Percentiles rank a stretch among this genome's conserved stretches.
Evolutionary conservation across 2,888 invertebrate genomes (phyloP).

Genomic region (Strigamia maritima): DNA sequence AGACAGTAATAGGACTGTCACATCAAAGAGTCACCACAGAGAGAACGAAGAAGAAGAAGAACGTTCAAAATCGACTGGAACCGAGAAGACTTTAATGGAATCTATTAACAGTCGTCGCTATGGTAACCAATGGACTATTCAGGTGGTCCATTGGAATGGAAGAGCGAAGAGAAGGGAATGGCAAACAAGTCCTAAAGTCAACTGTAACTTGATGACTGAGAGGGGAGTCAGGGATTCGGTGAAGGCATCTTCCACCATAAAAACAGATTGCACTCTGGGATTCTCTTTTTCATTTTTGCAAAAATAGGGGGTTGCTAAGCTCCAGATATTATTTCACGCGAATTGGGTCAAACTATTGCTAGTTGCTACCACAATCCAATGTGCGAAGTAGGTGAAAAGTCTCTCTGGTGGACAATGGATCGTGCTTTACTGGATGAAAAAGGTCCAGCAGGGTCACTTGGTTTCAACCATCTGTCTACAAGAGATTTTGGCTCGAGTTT

Average conservation of each 20-base stretch:
- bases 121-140: constrained; percentile 23
- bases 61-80: constrained; percentile 13
- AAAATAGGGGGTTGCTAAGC: not conserved
- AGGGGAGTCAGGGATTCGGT: not conserved
- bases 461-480: constrained; percentile 31
- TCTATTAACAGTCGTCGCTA: constrained; percentile 2
- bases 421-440: constrained; percentile 13
- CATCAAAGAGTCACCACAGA: constrained; percentile 26
- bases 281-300: not conserved
- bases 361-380: not conserved
- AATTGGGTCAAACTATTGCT: constrained; percentile 18
- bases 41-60: not conserved
- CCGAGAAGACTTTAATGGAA: constrained; percentile 29
- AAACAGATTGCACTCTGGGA: not conserved
- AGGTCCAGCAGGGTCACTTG: constrained; percentile 24
- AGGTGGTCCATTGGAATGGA: constrained; percentile 31
- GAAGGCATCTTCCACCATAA: constrained; percentile 9
- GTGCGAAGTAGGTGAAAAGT: constrained; percentile 25
- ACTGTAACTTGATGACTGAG: constrained; percentile 25
- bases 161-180: constrained; percentile 13
- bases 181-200: constrained; percentile 32
- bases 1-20: constrained; percentile 31
- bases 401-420: constrained; percentile 28
- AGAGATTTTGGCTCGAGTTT: constrained; percentile 28
- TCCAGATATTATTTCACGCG: constrained; percentile 16